Evolutionary conservation across 1,140 invertebrate genomes (phyloP).

Genomic region (Drosophila busckii): DNA sequence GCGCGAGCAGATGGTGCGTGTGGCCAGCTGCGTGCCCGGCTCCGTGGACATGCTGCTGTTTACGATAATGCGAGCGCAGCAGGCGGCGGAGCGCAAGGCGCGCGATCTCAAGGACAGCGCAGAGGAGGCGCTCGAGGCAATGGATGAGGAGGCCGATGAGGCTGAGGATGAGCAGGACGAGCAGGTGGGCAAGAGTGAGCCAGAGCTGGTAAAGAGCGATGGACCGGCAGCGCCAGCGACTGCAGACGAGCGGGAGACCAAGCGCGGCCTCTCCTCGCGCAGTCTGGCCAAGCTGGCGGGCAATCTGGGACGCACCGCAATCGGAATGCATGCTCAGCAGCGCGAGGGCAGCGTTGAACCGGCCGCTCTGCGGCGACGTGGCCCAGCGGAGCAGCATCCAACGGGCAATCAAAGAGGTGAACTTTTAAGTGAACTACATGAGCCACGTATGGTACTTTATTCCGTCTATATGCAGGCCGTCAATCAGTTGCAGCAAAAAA

Average conservation of each 20-base stretch:
- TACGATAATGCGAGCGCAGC: conserved; percentile 57
- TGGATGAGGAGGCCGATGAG: background rate
- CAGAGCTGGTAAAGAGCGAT: too few species aligned
- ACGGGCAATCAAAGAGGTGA: conserved; percentile 33
- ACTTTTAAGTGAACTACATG: conserved; percentile 13
- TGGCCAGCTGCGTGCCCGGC: conserved; percentile 82
- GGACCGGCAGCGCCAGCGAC: too few species aligned
- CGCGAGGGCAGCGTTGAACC: too few species aligned
- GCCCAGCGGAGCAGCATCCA: conserved; percentile 4
- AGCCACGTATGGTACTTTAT: conserved; percentile 80
- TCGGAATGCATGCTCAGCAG: too few species aligned
- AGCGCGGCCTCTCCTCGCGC: too few species aligned
- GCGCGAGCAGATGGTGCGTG: conserved; percentile 81
- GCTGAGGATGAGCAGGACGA: conserved; percentile 27
- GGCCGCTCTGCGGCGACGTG: background rate
- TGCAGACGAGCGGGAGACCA: too few species aligned
- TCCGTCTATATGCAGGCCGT: conserved; percentile 79
- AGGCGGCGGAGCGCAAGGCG: conserved; percentile 10
- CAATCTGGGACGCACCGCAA: too few species aligned
- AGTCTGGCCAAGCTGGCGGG: too few species aligned
- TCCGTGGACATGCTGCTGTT: conserved; percentile 83
- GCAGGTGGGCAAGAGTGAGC: conserved; percentile 26
- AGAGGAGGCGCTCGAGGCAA: too few species aligned
- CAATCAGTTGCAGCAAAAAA: conserved; percentile 79
- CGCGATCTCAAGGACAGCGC: background rate